Evolutionary conservation across 2,113 vertebrate species (phyloP).

Genomic region (Clupea harengus): DNA sequence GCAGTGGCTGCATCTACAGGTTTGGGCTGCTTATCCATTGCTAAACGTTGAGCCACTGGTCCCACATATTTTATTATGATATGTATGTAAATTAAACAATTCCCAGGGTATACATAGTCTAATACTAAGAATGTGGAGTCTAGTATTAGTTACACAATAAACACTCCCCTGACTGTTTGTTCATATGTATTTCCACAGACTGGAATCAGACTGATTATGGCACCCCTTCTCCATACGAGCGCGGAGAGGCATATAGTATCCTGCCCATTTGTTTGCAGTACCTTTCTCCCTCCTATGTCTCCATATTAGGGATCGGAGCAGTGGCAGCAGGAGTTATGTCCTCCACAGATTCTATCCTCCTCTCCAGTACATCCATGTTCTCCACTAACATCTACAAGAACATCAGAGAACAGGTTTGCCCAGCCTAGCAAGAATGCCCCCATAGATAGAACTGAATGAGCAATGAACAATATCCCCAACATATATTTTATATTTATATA

Average conservation of each 20-base stretch:
- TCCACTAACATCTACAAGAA: constrained; percentile 56
- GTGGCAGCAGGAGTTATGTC: constrained; percentile 63
- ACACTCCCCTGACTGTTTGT: no score
- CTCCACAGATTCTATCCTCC: constrained; percentile 60
- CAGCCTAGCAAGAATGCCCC: no score
- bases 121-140: no score
- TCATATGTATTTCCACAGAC: constrained; percentile 38
- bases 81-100: no score
- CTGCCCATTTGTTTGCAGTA: constrained; percentile 49
- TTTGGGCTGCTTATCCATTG: constrained; percentile 30
- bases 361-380: constrained; percentile 60
- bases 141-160: no score
- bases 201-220: constrained; percentile 54
- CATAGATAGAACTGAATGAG: no score
- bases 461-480: no score
- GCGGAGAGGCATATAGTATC: constrained; percentile 35
- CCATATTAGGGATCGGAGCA: constrained; percentile 52
- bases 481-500: no score
- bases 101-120: no score
- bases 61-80: no score
- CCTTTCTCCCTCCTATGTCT: constrained; percentile 49
- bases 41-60: background rate
- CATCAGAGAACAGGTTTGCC: constrained; percentile 25
- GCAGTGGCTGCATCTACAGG: constrained; percentile 73
- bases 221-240: constrained; percentile 34